A percentile compares a stretch with the other conserved stretches of the same genome.
phyloP scores from a whole-genome alignment of 2,888 invertebrate genomes.

The Pheosia gnoma region DNA sequence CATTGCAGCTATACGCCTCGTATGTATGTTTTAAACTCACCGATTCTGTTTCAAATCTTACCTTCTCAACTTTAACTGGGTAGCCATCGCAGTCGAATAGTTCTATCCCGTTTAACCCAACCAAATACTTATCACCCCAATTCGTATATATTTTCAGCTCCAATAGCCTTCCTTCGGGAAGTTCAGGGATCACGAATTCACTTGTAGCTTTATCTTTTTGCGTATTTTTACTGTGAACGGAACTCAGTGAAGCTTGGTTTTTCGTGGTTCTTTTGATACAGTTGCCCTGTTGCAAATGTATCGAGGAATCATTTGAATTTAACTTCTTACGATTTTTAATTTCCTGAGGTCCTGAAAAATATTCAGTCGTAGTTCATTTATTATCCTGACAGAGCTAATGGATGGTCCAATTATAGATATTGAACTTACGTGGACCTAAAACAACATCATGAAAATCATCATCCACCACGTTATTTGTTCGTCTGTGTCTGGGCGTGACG shows the following conservation, averaged over 20 bases:
- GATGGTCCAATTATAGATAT: neutral
- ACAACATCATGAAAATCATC: conserved; percentile 77
- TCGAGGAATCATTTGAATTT: conserved; percentile 40
- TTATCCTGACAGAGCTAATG: neutral
- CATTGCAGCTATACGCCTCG: too few relatives aligned
- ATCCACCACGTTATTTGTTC: conserved; percentile 51
- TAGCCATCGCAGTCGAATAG: conserved; percentile 87
- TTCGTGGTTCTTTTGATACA: conserved; percentile 50
- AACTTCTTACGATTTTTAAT: conserved; percentile 46
- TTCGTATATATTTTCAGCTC: conserved; percentile 88
- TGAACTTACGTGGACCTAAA: conserved; percentile 56
- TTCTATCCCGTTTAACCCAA: conserved; percentile 92
- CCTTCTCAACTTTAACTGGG: conserved; percentile 84
- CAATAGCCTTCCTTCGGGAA: conserved; percentile 87
- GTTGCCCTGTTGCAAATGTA: conserved; percentile 37
- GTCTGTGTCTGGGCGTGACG: conserved; percentile 72
- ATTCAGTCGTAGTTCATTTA: neutral
- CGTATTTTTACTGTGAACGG: conserved; percentile 47
- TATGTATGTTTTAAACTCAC: too few relatives aligned
- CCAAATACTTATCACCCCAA: conserved; percentile 92
- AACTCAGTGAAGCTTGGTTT: conserved; percentile 52
- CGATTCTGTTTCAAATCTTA: conserved; percentile 45
- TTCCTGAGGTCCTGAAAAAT: conserved; percentile 48
- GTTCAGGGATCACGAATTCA: conserved; percentile 90
- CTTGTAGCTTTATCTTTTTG: conserved; percentile 55